Evolutionary conservation across 2,113 vertebrate genomes (phyloP).

Genomic region (Brachionichthys hirsutus): DNA sequence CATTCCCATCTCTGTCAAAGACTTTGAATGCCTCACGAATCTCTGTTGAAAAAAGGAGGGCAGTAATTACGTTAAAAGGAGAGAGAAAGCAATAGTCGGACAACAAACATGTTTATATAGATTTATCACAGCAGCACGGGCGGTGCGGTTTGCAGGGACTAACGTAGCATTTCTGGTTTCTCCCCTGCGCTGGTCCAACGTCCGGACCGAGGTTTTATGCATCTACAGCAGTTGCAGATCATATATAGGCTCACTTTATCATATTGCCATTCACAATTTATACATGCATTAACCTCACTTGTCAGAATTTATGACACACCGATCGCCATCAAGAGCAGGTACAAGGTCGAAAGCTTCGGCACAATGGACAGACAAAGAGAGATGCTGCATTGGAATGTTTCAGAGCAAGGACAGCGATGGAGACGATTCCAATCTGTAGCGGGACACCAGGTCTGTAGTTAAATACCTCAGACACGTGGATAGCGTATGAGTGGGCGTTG

Average conservation of each 20-base stretch:
- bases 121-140: slow-evolving; percentile 15
- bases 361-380: not conserved
- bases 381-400: not conserved
- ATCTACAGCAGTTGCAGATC: no score
- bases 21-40: slow-evolving; percentile 96
- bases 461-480: not conserved
- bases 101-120: not conserved
- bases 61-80: not conserved
- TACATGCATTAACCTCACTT: no score
- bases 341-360: not conserved
- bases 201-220: no score
- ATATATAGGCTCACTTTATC: no score
- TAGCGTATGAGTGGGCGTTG: not conserved
- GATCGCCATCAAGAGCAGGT: not conserved
- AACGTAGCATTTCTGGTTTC: no score
- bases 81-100: not conserved
- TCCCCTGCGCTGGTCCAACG: no score
- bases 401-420: not conserved
- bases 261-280: no score
- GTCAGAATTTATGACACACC: no score
- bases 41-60: slow-evolving; percentile 71
- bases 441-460: not conserved
- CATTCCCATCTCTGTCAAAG: slow-evolving; percentile 93
- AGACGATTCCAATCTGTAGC: not conserved
- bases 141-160: no score